Conservation (phyloP, 1,140 invertebrate species). For the Olivierus martensii region DNA sequence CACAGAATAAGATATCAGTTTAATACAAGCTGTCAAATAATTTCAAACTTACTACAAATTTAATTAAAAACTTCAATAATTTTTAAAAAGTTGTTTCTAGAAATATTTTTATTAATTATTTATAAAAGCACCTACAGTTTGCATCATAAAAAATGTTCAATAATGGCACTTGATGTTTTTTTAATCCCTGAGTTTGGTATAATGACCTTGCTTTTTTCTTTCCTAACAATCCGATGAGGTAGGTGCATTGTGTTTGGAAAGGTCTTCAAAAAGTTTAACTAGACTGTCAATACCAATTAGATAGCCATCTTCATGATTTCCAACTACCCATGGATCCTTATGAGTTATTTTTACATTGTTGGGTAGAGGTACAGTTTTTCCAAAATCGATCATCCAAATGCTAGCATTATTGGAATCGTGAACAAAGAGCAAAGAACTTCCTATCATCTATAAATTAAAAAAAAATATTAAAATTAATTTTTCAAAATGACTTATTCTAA, state of each 20-base stretch:
- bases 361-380: conserved; percentile 78
- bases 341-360: conserved; percentile 59
- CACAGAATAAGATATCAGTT: too few relatives aligned
- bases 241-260: neutral
- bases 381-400: conserved; percentile 98
- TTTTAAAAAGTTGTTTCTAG: too few relatives aligned
- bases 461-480: neutral
- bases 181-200: too few relatives aligned
- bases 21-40: too few relatives aligned
- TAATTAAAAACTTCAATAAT: too few relatives aligned
- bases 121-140: too few relatives aligned
- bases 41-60: too few relatives aligned
- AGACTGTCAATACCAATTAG: conserved; percentile 79
- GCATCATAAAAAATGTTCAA: too few relatives aligned
- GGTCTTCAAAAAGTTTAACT: conserved; percentile 27
- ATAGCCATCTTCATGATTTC: conserved; percentile 96
- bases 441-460: conserved; percentile 58
- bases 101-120: too few relatives aligned
- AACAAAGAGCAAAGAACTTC: conserved; percentile 88
- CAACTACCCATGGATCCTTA: conserved; percentile 72
- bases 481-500: neutral
- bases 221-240: too few relatives aligned
- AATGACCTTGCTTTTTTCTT: too few relatives aligned
- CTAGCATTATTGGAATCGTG: conserved; percentile 76
- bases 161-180: too few relatives aligned